Base-by-base conservation (phyloP, 1,140 invertebrate genomes). In the Anastrepha obliqua region DNA sequence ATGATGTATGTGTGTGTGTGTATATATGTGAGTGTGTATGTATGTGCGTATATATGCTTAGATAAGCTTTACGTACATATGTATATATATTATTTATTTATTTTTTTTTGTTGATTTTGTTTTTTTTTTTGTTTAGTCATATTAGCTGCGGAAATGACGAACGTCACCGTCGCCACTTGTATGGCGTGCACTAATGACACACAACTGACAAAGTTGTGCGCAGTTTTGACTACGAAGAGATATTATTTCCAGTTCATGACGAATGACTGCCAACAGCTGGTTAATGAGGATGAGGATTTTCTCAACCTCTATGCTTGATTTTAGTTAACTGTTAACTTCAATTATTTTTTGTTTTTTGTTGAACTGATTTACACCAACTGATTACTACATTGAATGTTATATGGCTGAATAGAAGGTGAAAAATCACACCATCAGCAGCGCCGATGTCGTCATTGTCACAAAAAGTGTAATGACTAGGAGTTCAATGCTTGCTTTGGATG, bases 401-500 rank as follows among this genome's bases (percentile, higher is more conserved):
- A 13, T 58, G 13, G 7, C 7, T 58, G 55, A 58, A 58, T 58
- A 58, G 7, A 58, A 58, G 55, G 55, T 58, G 55, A 58, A 58
- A 58, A 8, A 58, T 58, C 13, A 29, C 29, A 29, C 29, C 29
- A 29, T 29, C 29, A 29, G 2, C 17, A n/a, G 9, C 74, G 51
- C 20, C 42, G 20, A 51, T 44, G 86, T 47, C 87, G 87, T 90
- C 89, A 89, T 89, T 88, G 88, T 88, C 59, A 70, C 89, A 81
- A 81, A 55, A 47, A 7, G 13, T 17, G 51, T 55, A 78, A 78
- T 55, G 70, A 51, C 2, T 51, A 78, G 51, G 47, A 78, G 70
- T 78, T 78, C 70, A 78, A 51, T 78, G 47, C 47, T 81, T 51
- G 74, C 47, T 47, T 81, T 81, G n/a, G 74, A 81, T 29, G 47